phyloP scores from a whole-genome alignment of 2,113 vertebrate species.

The Chloroceryle aenea region DNA sequence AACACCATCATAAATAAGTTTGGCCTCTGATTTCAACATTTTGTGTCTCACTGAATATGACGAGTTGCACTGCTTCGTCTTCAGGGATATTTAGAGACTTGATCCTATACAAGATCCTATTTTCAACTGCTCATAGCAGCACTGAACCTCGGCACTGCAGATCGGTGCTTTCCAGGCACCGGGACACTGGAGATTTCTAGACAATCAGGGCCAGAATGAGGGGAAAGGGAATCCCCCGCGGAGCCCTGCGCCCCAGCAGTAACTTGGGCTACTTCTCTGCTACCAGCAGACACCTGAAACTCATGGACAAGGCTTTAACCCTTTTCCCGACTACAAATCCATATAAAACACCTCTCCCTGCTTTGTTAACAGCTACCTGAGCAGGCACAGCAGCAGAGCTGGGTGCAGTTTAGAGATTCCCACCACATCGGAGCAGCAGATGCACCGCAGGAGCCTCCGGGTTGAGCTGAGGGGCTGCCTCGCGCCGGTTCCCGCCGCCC shows the following conservation, averaged over 20 bases:
- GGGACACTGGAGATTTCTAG: not conserved
- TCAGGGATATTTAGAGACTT: not conserved
- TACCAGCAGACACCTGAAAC: not conserved
- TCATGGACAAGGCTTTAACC: not conserved
- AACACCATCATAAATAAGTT: not conserved
- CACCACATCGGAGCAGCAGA: accelerated
- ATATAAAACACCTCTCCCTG: not conserved
- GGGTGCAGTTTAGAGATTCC: not conserved
- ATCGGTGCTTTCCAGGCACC: not conserved
- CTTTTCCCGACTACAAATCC: not conserved
- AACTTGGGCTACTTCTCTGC: not conserved
- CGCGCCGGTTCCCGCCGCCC: not conserved
- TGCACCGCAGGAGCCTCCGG: too few relatives aligned
- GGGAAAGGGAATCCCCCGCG: accelerated
- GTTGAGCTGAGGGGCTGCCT: not conserved
- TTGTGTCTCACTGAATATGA: not conserved
- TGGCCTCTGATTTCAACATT: not conserved
- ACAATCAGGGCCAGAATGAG: not conserved
- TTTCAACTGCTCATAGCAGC: not conserved
- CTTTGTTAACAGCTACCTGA: not conserved
- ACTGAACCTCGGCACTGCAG: accelerated
- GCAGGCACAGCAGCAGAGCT: not conserved
- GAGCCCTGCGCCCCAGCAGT: accelerated
- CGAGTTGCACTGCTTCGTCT: not conserved
- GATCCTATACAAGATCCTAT: not conserved